Base-by-base conservation (phyloP, 1,140 invertebrate species). In the Zaprionus ornatus region DNA sequence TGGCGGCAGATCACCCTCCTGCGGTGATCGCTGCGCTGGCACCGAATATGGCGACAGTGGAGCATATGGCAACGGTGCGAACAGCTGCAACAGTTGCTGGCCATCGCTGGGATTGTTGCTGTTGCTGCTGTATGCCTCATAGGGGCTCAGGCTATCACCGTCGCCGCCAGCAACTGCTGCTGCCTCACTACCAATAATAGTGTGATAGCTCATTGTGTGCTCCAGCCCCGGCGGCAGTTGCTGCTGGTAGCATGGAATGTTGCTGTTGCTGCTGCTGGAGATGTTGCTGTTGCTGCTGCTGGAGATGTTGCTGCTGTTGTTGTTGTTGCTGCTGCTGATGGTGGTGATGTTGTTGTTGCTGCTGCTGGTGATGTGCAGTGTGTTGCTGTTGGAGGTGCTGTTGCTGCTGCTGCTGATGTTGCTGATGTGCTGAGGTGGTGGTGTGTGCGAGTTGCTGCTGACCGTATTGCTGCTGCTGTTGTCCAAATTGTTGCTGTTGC, bases 131-230 rank as follows among this genome's bases (percentile, higher is more conserved):
- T 69, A 62, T 27, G 63, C 23, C 66, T 82, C 65, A 17, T 73
- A 67, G n/a, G 45, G 17, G 4, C 45, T 50, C 10, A 13, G 4
- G 37, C 37, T 15, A n/a, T n/a, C n/a, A 37, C 12, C 65, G 25
- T 73, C 63, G 13, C 67, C 10, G 5, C 40, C 57, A 6, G 32
- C 19, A 12, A 19, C 19, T 19, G 32, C 19, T 13, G n/a, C 45
- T 27, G 65, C 50, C 10, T 63, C 67, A 79, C 79, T 92, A 93
- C 92, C 92, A 93, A 91, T 93, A 93, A 86, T 93, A 93, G 91
- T 93, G 92, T 85, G 92, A 92, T 92, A 93, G 71, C 77, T 93
- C 92, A 83, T 91, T 87, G 87, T 92, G 91, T 81, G 90, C 74
- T 91, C 91, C 91, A 86, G 85, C 81, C 27, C 35, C 74, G 80